These are phyloP conservation scores for Heliconius melpomene DNA, from an alignment of 1,140 invertebrate species.

Conservation along the genomic window DNA sequence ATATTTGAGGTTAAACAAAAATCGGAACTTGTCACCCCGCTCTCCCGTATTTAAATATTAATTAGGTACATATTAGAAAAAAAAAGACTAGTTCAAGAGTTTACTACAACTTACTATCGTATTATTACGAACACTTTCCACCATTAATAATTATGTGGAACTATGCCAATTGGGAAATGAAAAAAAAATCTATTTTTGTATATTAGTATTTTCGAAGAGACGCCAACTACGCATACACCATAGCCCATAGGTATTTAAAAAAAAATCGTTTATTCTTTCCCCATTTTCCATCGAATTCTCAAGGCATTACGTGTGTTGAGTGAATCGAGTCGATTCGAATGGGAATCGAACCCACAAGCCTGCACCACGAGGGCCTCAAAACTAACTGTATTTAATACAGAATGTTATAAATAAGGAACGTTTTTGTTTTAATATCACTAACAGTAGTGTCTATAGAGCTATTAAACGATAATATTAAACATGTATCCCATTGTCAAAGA, in stretches of 20 bases:
- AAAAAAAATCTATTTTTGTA: constrained; percentile 26
- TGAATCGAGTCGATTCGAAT: too few species aligned
- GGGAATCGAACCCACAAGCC: too few species aligned
- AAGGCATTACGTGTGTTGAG: too few species aligned
- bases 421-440: not conserved
- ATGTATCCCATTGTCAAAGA: constrained; percentile 4
- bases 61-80: not conserved
- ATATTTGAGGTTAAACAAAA: too few species aligned
- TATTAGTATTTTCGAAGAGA: not conserved
- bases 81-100: not conserved
- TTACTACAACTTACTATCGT: not conserved
- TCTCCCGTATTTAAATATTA: too few species aligned
- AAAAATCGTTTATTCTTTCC: too few species aligned
- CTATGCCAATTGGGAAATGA: constrained; percentile 20
- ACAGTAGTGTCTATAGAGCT: constrained; percentile 2
- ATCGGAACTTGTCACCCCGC: too few species aligned
- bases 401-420: not conserved
- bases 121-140: not conserved
- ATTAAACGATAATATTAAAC: constrained; percentile 15
- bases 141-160: not conserved
- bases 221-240: constrained; percentile 15
- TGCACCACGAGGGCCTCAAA: not conserved
- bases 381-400: not conserved
- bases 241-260: not conserved
- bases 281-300: too few species aligned